Conservation (phyloP, 2,888 invertebrate species). For the Ethmia dodecea region DNA sequence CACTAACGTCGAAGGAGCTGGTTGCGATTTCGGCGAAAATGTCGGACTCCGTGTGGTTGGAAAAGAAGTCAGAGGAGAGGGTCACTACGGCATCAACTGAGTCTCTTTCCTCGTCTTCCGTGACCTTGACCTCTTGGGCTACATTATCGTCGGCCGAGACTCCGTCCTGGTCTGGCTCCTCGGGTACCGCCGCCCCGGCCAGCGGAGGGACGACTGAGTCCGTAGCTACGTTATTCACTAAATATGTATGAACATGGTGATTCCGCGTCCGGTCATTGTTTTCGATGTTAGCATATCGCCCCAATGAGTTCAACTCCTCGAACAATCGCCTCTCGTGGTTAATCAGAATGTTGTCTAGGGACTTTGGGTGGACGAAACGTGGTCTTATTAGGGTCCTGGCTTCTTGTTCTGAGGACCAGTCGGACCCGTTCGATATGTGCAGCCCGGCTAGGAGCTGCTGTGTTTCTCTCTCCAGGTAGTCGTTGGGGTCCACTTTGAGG, state of each 20-base stretch:
- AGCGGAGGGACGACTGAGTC: slow-evolving; percentile 61
- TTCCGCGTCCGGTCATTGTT: slow-evolving; percentile 67
- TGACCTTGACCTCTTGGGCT: slow-evolving; percentile 63
- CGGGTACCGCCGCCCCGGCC: slow-evolving; percentile 40
- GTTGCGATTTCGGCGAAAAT: slow-evolving; percentile 60
- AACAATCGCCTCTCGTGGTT: slow-evolving; percentile 85
- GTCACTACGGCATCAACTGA: slow-evolving; percentile 52
- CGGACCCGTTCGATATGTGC: slow-evolving; percentile 81
- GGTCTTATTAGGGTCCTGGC: slow-evolving; percentile 77
- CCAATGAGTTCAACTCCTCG: slow-evolving; percentile 84
- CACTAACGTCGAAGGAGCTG: slow-evolving; percentile 66
- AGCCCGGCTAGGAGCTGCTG: slow-evolving; percentile 75
- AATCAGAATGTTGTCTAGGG: slow-evolving; percentile 81
- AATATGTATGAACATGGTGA: slow-evolving; percentile 66
- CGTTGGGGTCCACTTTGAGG: slow-evolving; percentile 85
- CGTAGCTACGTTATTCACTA: slow-evolving; percentile 67
- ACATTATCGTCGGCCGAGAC: slow-evolving; percentile 69
- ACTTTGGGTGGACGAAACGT: slow-evolving; percentile 83
- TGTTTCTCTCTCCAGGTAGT: slow-evolving; percentile 79
- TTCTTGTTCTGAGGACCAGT: slow-evolving; percentile 80
- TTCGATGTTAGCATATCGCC: slow-evolving; percentile 57
- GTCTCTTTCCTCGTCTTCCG: slow-evolving; percentile 31
- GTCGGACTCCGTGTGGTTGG: slow-evolving; percentile 53
- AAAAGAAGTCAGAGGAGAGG: slow-evolving; percentile 52
- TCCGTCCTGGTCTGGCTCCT: slow-evolving; percentile 43